phyloP scores from a whole-genome alignment of 64 coral and sea anemone species.

The Actinia equina region DNA sequence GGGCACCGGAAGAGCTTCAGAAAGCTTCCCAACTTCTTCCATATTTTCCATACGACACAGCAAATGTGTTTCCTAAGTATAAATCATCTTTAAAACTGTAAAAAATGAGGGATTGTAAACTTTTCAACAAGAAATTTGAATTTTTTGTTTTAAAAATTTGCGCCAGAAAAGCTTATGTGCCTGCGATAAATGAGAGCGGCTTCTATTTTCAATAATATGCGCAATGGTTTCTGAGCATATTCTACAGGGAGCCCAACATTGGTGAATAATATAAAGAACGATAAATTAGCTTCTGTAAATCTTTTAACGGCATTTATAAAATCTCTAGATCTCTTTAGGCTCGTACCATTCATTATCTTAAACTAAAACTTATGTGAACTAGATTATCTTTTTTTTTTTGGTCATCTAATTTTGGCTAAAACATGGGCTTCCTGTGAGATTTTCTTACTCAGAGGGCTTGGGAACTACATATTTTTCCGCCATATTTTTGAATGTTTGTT shows the following conservation, averaged over 20 bases:
- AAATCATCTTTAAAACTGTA: conserved; percentile 13
- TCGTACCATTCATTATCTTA: too few species aligned
- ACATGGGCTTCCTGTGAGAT: too few species aligned
- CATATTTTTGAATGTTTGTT: conserved; percentile 55
- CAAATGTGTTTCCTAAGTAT: neutral
- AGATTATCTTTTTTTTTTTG: too few species aligned
- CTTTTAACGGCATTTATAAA: too few species aligned
- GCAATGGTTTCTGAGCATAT: conserved; percentile 40
- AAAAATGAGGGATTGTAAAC: neutral
- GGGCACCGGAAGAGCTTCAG: conserved; percentile 78
- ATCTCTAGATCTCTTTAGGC: too few species aligned
- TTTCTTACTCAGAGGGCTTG: too few species aligned
- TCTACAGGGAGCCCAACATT: neutral
- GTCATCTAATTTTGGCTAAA: too few species aligned
- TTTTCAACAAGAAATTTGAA: neutral
- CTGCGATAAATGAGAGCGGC: conserved; percentile 18
- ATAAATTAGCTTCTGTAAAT: too few species aligned
- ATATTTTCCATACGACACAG: conserved; percentile 24
- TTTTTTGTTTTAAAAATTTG: neutral
- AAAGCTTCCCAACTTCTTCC: conserved; percentile 93
- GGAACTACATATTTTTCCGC: conserved; percentile 26
- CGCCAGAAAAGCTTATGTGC: neutral
- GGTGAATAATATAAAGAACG: too few species aligned
- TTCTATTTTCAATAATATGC: conserved; percentile 1
- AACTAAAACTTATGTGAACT: too few species aligned